Percentiles rank a stretch among this genome's conserved stretches.
These are phyloP conservation scores for Bombus impatiens DNA, from an alignment of 1,140 invertebrate genomes.

Conservation along the genomic window DNA sequence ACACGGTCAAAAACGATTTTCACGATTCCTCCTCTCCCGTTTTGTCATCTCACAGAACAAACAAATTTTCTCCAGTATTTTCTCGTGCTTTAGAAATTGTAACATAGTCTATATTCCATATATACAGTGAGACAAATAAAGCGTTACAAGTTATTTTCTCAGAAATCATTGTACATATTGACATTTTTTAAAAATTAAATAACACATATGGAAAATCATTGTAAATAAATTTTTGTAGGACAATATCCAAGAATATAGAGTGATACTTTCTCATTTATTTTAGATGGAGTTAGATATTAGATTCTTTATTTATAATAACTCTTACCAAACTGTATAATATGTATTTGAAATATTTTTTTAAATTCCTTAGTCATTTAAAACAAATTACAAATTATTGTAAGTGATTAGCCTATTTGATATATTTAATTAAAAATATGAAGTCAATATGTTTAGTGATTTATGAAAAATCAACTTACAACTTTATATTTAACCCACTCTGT, in stretches of 20 bases:
- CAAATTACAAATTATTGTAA: neutral
- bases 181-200: neutral
- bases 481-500: neutral
- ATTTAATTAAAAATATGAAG: neutral
- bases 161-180: neutral
- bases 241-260: neutral
- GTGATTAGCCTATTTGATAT: neutral
- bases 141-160: neutral
- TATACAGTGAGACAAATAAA: neutral
- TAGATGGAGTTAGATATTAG: no score
- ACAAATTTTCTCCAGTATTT: neutral
- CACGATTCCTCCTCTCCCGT: neutral
- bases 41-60: neutral
- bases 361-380: no score
- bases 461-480: neutral
- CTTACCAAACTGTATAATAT: neutral
- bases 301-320: no score
- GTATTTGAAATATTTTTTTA: neutral
- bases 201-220: neutral
- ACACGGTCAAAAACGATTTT: constrained; percentile 22
- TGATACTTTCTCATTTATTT: no score
- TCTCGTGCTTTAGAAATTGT: neutral
- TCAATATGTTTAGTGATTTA: neutral
- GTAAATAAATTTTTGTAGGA: neutral
- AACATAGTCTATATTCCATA: constrained; percentile 23